Evolutionary conservation across 1,140 invertebrate species (phyloP), one percentile per base, ranked within the genome.

Genomic region (Cepaea nemoralis): DNA sequence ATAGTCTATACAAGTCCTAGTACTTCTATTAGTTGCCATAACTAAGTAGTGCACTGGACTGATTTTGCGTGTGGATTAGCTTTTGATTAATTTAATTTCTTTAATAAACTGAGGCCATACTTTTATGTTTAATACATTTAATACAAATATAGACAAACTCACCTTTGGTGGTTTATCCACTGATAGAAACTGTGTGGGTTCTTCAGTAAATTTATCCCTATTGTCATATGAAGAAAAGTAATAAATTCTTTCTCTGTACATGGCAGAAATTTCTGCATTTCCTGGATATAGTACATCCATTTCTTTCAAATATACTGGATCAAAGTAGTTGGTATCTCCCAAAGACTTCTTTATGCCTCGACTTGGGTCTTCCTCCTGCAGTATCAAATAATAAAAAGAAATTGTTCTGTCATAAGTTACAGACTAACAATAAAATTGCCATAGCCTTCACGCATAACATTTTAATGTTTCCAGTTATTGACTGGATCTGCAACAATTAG

Each of bases 261-360:
- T 88, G n/a, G 87, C 86, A 3, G 90, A 86, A 55, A 87, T 82
- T 78, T 92, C 92, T 35, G 90, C 88, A 80, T 91, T 91, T 24
- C 91, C 91, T 22, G 92, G 91, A 67, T 86, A 88, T 39, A 92
- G 81, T 12, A 91, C 84, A 79, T 81, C 83, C 24, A 88, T 88
- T 37, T 91, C 89, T 79, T 89, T 89, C 42, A 92, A 83, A 39
- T 84, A 79, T 3, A 92, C 91, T 27, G 91, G 91, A 85, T 89
- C 92, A 85, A 90, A 92, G 79, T 91, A 87, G 74, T 89, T 91
- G 1, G 86, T 88, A 63, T 92, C 91, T 70, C 92, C 92, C 1
- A 92, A 81, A 8, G 84, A 87, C 80, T 90, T 92, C 84, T 91
- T 92, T 50, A 87, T 87, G 59, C 83, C 88, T 37, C 88, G 84